These are phyloP conservation scores for Halcyon senegalensis DNA, from an alignment of 2,113 vertebrate genomes.

Conservation along the genomic window DNA sequence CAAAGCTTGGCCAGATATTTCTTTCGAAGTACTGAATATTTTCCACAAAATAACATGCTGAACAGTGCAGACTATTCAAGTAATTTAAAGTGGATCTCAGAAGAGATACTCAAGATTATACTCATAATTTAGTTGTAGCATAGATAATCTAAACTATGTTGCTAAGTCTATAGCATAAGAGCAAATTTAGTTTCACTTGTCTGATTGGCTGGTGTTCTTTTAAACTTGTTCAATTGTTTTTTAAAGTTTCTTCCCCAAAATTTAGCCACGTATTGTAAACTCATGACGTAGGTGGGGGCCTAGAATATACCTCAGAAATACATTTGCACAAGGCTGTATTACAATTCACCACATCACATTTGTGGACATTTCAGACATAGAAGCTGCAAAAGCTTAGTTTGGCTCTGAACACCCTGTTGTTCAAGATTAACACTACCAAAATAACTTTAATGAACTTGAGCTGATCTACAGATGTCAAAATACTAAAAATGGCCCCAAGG, in stretches of 20 bases:
- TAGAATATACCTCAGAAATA: background rate
- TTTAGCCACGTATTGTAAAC: background rate
- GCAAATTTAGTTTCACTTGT: background rate
- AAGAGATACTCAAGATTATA: background rate
- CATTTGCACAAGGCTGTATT: background rate
- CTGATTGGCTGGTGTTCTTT: background rate
- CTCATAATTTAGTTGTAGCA: background rate
- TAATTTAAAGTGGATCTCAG: background rate
- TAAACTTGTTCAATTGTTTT: background rate
- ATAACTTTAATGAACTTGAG: background rate
- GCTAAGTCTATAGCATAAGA: background rate
- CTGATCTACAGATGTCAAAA: background rate
- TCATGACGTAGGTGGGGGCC: fast-evolving
- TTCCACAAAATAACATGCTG: background rate
- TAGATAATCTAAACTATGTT: background rate
- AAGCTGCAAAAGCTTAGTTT: background rate
- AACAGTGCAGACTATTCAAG: background rate
- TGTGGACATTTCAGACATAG: fast-evolving
- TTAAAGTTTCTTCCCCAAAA: background rate
- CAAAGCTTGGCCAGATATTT: background rate
- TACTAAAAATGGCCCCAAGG: background rate
- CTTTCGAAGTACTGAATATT: background rate
- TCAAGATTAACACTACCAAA: background rate
- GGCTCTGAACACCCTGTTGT: fast-evolving
- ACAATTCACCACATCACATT: fast-evolving